phyloP scores from a whole-genome alignment of 2,888 invertebrate genomes.

The Drosophila longiperda region DNA sequence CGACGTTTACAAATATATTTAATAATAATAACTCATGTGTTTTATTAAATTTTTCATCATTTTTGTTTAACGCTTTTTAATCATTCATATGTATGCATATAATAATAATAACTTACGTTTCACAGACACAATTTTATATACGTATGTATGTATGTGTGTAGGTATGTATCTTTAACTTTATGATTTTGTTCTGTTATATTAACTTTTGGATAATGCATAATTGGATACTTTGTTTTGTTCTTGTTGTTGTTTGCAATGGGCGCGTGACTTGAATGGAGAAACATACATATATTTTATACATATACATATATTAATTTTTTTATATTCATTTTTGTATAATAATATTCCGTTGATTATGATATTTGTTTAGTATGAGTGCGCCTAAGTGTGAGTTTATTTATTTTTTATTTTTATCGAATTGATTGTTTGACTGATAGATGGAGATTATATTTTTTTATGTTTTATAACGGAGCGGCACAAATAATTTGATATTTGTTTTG shows the following conservation, averaged over 20 bases:
- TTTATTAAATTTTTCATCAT: not conserved
- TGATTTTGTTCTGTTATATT: slow-evolving; percentile 49
- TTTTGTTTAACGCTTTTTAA: slow-evolving; percentile 20
- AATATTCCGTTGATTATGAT: slow-evolving; percentile 54
- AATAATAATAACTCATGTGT: slow-evolving; percentile 64
- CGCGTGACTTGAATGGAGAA: slow-evolving; percentile 59
- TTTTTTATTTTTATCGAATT: not conserved
- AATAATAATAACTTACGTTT: slow-evolving; percentile 71
- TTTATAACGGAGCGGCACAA: slow-evolving; percentile 32
- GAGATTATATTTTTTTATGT: not conserved
- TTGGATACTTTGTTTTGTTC: slow-evolving; percentile 35
- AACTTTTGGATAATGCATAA: slow-evolving; percentile 56
- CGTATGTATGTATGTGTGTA: slow-evolving; percentile 43
- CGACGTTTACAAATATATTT: slow-evolving; percentile 68
- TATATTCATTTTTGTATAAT: slow-evolving; percentile 17
- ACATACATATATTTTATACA: slow-evolving; percentile 65
- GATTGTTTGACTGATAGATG: slow-evolving; percentile 21
- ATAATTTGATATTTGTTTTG: slow-evolving; percentile 9
- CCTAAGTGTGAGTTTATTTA: slow-evolving; percentile 34
- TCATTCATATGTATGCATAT: slow-evolving; percentile 47
- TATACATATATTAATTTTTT: slow-evolving; percentile 26
- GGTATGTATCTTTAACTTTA: slow-evolving; percentile 48
- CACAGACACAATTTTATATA: slow-evolving; percentile 71
- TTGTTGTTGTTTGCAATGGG: slow-evolving; percentile 48
- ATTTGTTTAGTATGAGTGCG: slow-evolving; percentile 43